Conservation (phyloP, 2,113 vertebrate species). For the Shinisaurus crocodilurus region DNA sequence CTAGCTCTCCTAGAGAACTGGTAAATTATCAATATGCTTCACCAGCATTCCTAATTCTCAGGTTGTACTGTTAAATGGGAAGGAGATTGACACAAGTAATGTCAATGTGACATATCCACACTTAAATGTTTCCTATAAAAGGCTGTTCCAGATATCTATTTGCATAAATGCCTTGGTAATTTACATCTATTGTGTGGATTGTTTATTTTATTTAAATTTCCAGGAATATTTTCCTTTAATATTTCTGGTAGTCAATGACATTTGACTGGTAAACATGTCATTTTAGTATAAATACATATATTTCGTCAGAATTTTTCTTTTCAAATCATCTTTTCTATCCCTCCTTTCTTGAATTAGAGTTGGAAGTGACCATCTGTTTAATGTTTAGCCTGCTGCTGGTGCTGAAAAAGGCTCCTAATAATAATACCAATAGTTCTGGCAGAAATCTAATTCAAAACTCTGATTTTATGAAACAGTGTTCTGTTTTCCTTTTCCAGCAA, state of each 20-base stretch:
- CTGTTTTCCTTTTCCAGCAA: conserved; percentile 18
- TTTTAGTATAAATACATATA: conserved; percentile 27
- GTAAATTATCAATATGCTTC: not conserved
- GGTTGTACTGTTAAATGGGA: conserved; percentile 30
- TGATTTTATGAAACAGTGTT: conserved; percentile 16
- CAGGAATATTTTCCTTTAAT: conserved; percentile 36
- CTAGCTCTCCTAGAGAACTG: conserved; percentile 15
- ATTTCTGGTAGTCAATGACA: conserved; percentile 42
- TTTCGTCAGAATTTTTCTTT: conserved; percentile 27
- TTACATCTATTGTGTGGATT: conserved; percentile 52
- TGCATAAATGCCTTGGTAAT: conserved; percentile 57
- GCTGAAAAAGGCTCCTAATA: conserved; percentile 25
- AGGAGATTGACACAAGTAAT: conserved; percentile 34
- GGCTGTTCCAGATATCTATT: conserved; percentile 42
- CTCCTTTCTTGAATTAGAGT: conserved; percentile 9
- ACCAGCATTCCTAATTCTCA: conserved; percentile 29
- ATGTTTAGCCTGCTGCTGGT: conserved; percentile 13
- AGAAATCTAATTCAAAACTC: conserved; percentile 41
- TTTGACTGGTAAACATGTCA: conserved; percentile 42
- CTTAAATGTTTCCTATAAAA: conserved; percentile 48
- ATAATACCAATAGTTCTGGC: not conserved
- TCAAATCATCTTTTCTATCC: conserved; percentile 17
- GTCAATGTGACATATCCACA: conserved; percentile 34
- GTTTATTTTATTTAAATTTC: conserved; percentile 52
- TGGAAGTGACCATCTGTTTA: conserved; percentile 37